Evolutionary conservation across 2,797 vertebrate species (phyloP), one percentile per base, ranked within the genome.

Genomic region (Gouania willdenowi): DNA sequence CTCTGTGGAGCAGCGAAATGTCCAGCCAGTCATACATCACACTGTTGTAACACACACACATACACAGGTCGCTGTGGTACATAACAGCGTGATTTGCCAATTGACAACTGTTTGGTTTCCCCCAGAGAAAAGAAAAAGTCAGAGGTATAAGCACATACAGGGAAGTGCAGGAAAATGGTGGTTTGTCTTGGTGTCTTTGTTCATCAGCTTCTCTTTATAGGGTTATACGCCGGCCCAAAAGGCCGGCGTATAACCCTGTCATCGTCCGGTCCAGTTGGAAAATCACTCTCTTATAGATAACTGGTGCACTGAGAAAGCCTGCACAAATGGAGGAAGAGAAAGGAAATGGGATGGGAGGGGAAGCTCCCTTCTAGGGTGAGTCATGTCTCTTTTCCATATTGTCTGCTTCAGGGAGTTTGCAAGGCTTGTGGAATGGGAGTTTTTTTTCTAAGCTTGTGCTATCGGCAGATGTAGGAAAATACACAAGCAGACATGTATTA

Each of bases 141-240:
- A 37, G 20, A 59, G 14, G 35, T 52, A 23, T 26, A 40, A 53
- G 64, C 54, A 28, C 42, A 47, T 49, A 62, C 28, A 13, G 28
- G 44, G 40, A 55, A 34, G 37, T 35, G 12, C 29, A 57, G 62
- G 59, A 71, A 52, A 58, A 53, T 33, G n/a, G n/a, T n/a, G n/a
- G n/a, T n/a, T n/a, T n/a, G n/a, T n/a, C n/a, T n/a, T n/a, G n/a
- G 56, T 53, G 51, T 56, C 55, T 71, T 67, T 14, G 56, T 79
- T 76, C 71, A 78, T 75, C 73, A 78, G 75, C 66, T 40, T 75
- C 67, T 82, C 71, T 84, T 86, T 82, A n/a, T n/a, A n/a, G n/a
- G n/a, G n/a, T n/a, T n/a, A n/a, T n/a, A n/a, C n/a, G n/a, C n/a
- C 85, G 82, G 84, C 85, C 83, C 9, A 33, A n/a, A n/a, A 51